Conservation (phyloP, 2,797 vertebrate genomes). For the Prionace glauca region DNA sequence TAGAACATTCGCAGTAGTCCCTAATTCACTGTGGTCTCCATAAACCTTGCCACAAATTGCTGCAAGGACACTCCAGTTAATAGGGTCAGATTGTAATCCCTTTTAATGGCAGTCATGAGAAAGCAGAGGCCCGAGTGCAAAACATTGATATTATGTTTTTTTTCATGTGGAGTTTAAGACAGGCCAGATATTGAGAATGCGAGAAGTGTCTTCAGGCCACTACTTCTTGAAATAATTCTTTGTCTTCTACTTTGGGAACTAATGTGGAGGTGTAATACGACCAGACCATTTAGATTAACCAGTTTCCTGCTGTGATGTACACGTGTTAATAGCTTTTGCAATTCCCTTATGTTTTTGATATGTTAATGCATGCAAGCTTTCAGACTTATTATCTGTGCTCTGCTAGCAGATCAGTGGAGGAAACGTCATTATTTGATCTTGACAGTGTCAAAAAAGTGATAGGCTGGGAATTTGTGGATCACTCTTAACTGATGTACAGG, state of each 20-base stretch:
- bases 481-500: not conserved
- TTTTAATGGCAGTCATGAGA: not conserved
- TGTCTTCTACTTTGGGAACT: not conserved
- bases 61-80: not conserved
- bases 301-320: not conserved
- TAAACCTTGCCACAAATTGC: not conserved
- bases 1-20: not conserved
- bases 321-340: not conserved
- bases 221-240: not conserved
- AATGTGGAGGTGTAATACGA: not conserved
- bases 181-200: not conserved
- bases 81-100: not conserved
- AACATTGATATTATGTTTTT: not conserved
- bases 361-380: not conserved
- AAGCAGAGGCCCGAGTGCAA: not conserved
- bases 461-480: not conserved
- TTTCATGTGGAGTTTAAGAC: not conserved
- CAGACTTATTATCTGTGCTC: not conserved
- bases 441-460: not conserved
- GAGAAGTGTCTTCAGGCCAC: not conserved
- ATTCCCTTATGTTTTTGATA: not conserved
- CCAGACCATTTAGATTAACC: not conserved
- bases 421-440: not conserved
- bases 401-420: too few species aligned
- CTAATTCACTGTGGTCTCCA: not conserved